Base-by-base conservation (phyloP, 2,888 invertebrate genomes). In the Trichogramma evanescens region DNA sequence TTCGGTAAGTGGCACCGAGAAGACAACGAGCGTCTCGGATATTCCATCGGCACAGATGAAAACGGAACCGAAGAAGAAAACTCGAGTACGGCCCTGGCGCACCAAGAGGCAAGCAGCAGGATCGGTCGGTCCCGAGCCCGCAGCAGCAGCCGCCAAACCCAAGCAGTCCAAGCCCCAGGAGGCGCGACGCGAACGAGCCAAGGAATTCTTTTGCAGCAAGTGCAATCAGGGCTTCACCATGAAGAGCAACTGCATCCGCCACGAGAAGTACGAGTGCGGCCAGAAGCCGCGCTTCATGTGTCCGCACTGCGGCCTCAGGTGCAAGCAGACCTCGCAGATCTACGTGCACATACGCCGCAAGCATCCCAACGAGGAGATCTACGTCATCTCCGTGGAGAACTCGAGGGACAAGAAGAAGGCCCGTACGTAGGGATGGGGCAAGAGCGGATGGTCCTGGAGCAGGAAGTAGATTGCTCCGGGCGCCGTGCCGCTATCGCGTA, bases 251-350 rank as follows among this genome's bases (percentile, higher is more conserved):
- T 69, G 79, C 1, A 67, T 67, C 8, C 73, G 74, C 46, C 89
- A 89, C 73, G 82, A 86, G 67, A 86, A 85, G 70, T 86, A 87
- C 72, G 89, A 89, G 75, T 89, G 89, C 75, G 83, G 84, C 62
- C 84, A 84, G 63, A 84, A 83, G 67, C 86, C 86, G 59, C 85
- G 84, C 78, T 89, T 88, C 74, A 79, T 77, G 63, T 89, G 89
- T 77, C 82, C 82, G 66, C 75, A 80, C 67, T 89, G 89, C 74
- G 82, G 80, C 62, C 83, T 83, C 75, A 82, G 80, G 70, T 88
- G 86, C 78, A 86, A 87, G 59, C 86, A 87, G 80, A 87, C 86
- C 78, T 85, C 86, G 74, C 70, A 70, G 56, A 67, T 73, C 48
- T 66, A 70, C 61, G 64, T 64, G 43, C 73, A 73, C 60, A 67